A percentile compares a stretch with the other conserved stretches of the same genome.
These are phyloP conservation scores for Heliornis fulica DNA, from an alignment of 2,113 vertebrate genomes.

Conservation along the genomic window DNA sequence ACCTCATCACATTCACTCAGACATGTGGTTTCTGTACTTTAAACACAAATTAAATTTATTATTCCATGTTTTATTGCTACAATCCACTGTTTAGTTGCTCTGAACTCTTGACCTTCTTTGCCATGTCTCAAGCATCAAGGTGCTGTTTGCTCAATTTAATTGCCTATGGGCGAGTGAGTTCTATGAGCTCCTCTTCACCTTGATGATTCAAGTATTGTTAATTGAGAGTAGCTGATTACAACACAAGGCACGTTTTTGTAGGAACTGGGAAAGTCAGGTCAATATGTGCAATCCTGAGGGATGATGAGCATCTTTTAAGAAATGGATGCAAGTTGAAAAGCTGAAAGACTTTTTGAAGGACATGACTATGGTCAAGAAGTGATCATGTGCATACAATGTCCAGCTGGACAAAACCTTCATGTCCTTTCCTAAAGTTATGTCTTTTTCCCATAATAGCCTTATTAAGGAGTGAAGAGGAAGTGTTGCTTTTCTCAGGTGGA, in stretches of 20 bases:
- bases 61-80: background rate
- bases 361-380: background rate
- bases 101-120: background rate
- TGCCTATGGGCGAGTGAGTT: background rate
- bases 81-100: background rate
- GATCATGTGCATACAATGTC: too few species aligned
- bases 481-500: background rate
- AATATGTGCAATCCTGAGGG: background rate
- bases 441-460: background rate
- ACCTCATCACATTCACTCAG: background rate
- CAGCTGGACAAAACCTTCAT: background rate
- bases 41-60: background rate
- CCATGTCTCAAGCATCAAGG: background rate
- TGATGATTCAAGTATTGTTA: background rate
- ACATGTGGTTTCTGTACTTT: background rate
- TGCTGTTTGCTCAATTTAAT: background rate
- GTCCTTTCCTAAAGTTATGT: background rate
- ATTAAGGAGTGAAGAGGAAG: background rate
- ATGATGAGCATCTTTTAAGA: background rate
- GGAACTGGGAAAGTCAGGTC: background rate
- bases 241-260: background rate
- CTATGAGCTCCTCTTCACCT: fast-evolving
- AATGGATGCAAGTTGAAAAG: background rate
- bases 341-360: background rate
- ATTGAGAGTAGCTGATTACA: background rate